Evolutionary conservation across 1,140 invertebrate species (phyloP).

Genomic region (Hestina assimilis): DNA sequence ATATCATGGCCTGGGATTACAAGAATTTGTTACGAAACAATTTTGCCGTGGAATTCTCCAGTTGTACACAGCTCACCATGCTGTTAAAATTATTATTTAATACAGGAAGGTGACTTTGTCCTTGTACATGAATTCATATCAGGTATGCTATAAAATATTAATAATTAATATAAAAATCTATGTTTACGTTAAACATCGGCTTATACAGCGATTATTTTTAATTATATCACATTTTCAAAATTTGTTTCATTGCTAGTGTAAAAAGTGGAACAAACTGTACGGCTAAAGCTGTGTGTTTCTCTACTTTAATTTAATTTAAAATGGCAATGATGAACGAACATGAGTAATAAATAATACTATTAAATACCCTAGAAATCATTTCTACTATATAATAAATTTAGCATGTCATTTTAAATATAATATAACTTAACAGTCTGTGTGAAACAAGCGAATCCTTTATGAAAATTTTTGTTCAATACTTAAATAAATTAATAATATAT

Average conservation of each 20-base stretch:
- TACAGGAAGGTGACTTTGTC: constrained; percentile 8
- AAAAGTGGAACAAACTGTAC: neutral
- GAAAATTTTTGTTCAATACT: no score
- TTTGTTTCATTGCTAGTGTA: neutral
- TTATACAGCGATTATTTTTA: neutral
- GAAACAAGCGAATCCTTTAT: no score
- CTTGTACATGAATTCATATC: neutral
- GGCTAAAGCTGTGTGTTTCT: neutral
- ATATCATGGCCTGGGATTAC: constrained; percentile 1
- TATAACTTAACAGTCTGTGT: no score
- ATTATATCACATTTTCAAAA: neutral
- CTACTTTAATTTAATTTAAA: no score
- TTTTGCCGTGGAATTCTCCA: constrained; percentile 15
- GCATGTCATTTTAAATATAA: no score
- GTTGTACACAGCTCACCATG: constrained; percentile 23
- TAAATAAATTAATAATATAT: no score
- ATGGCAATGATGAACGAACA: neutral
- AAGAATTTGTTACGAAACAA: constrained; percentile 33
- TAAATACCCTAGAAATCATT: no score
- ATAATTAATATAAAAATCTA: neutral
- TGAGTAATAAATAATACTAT: no score
- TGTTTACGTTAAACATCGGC: neutral
- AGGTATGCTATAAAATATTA: neutral
- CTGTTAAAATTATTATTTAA: constrained; percentile 7
- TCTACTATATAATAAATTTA: no score